Evolutionary conservation across 2,113 vertebrate genomes (phyloP).

Genomic region (Notothenia rossii): DNA sequence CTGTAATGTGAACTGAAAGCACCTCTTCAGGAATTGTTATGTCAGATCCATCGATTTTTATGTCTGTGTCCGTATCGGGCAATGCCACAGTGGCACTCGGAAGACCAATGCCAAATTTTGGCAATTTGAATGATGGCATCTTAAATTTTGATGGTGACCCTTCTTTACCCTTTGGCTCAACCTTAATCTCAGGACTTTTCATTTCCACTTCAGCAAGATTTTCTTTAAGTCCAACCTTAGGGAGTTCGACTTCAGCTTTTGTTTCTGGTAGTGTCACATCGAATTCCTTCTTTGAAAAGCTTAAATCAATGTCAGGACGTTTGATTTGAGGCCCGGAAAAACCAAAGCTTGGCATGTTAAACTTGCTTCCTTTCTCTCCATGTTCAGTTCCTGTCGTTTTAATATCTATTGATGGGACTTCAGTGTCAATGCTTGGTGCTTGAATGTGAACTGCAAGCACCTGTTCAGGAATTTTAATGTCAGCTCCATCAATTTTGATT

Average conservation of each 20-base stretch:
- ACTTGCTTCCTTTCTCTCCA: conserved; percentile 24
- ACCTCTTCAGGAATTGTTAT: too few relatives aligned
- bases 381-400: conserved; percentile 20
- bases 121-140: conserved; percentile 62
- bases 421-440: conserved; percentile 4
- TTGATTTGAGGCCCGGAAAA: conserved; percentile 34
- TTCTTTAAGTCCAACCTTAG: neutral
- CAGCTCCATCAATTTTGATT: conserved; percentile 26
- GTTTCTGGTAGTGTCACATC: conserved; percentile 28
- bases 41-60: too few relatives aligned
- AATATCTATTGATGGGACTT: conserved; percentile 20
- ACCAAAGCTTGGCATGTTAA: conserved; percentile 56
- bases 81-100: conserved; percentile 11
- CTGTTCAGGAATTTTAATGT: conserved; percentile 2
- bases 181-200: conserved; percentile 9
- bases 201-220: conserved; percentile 1
- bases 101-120: conserved; percentile 53
- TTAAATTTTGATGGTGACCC: conserved; percentile 61
- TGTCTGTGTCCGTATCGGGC: conserved; percentile 12
- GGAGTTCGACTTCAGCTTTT: conserved; percentile 7
- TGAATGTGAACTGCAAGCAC: neutral
- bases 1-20: too few relatives aligned
- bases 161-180: neutral
- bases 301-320: conserved; percentile 29
- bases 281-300: conserved; percentile 29